phyloP scores from a whole-genome alignment of 2,797 vertebrate species.

The Hoplostethus mediterraneus region DNA sequence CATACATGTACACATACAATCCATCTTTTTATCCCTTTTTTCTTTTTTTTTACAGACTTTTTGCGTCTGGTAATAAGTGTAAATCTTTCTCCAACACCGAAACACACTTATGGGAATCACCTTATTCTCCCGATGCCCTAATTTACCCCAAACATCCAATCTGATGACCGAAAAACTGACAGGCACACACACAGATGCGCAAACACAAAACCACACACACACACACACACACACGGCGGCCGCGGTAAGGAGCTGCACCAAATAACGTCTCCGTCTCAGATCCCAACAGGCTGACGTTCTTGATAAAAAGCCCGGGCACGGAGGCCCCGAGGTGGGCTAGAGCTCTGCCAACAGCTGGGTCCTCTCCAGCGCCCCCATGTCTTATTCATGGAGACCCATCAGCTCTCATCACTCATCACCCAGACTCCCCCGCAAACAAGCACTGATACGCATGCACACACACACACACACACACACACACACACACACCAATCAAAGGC shows the following conservation, averaged over 20 bases:
- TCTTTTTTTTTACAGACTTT: too few relatives aligned
- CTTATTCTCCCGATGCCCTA: too few relatives aligned
- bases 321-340: constrained; percentile 60
- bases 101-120: too few relatives aligned
- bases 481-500: constrained; percentile 53
- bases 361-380: constrained; percentile 69
- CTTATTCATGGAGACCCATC: constrained; percentile 73
- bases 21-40: too few relatives aligned
- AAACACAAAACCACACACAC: constrained; percentile 37
- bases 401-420: constrained; percentile 72
- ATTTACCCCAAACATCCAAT: too few relatives aligned
- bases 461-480: constrained; percentile 27
- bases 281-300: constrained; percentile 60
- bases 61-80: too few relatives aligned
- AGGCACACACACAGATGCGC: constrained; percentile 31
- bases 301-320: constrained; percentile 59
- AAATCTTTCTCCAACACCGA: too few relatives aligned
- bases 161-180: too few relatives aligned
- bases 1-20: too few relatives aligned
- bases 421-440: constrained; percentile 46
- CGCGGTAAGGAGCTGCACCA: constrained; percentile 39
- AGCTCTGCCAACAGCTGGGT: constrained; percentile 76
- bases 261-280: constrained; percentile 57
- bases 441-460: constrained; percentile 7
- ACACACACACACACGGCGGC: constrained; percentile 25